Conservation (phyloP, 2,888 invertebrate genomes). For the Brachylomia viminalis region DNA sequence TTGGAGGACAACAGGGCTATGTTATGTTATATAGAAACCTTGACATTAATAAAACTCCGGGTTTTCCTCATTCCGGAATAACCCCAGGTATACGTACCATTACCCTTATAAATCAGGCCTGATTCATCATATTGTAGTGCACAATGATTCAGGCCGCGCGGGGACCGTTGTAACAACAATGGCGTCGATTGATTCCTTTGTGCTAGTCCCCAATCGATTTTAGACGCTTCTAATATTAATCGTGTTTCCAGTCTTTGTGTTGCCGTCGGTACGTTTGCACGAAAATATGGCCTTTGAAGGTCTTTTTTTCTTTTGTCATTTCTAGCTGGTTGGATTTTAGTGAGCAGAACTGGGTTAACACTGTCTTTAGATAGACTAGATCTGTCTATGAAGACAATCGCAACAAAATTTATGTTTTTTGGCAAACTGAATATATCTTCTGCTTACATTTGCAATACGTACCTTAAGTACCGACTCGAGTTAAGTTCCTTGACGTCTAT, state of each 20-base stretch:
- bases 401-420: not conserved
- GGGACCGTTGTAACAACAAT: constrained; percentile 40
- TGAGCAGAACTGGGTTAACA: not conserved
- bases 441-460: not conserved
- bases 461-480: not conserved
- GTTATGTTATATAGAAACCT: constrained; percentile 21
- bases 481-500: not conserved
- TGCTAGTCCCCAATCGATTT: constrained; percentile 36
- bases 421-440: not conserved
- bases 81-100: constrained; percentile 32
- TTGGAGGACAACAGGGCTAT: not conserved
- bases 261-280: not conserved
- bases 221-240: constrained; percentile 51
- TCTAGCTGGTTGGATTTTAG: not conserved
- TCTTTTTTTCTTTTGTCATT: constrained; percentile 1
- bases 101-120: constrained; percentile 44
- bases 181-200: constrained; percentile 59
- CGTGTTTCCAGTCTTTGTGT: constrained; percentile 36
- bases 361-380: not conserved
- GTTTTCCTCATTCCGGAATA: constrained; percentile 28
- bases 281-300: not conserved
- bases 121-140: constrained; percentile 48
- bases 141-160: constrained; percentile 39
- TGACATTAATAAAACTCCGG: constrained; percentile 37
- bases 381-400: not conserved